Evolutionary conservation across 2,113 vertebrate genomes (phyloP).

Genomic region (Alethe diademata): DNA sequence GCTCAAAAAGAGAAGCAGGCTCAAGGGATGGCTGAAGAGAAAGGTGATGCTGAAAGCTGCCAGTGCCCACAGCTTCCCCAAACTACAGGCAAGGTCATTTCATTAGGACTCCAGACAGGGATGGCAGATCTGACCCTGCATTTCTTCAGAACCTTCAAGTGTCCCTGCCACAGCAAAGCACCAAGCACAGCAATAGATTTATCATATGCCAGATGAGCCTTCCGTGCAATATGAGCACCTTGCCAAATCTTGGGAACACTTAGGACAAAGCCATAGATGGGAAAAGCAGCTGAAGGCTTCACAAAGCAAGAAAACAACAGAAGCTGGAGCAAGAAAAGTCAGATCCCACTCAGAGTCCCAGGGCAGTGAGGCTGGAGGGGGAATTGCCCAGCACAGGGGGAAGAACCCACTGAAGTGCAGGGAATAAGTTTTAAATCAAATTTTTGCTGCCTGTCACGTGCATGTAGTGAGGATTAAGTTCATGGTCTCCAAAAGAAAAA

Average conservation of each 20-base stretch:
- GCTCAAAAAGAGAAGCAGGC: not conserved
- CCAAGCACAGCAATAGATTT: not conserved
- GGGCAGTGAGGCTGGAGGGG: not conserved
- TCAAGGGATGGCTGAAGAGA: not conserved
- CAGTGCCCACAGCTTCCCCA: not conserved
- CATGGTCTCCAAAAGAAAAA: not conserved
- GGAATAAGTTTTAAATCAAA: not conserved
- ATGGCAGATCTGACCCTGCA: not conserved
- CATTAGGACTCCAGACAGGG: not conserved
- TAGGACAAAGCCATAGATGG: constrained; percentile 59
- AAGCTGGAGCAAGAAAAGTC: not conserved
- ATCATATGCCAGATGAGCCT: not conserved
- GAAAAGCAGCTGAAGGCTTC: constrained; percentile 37
- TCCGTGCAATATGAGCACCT: constrained; percentile 25
- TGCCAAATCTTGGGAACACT: constrained; percentile 56
- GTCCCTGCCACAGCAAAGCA: not conserved
- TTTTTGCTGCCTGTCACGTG: not conserved
- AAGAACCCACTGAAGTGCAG: not conserved
- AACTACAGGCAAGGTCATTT: not conserved
- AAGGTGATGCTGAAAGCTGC: not conserved
- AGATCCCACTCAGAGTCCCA: not conserved
- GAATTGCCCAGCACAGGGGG: not conserved
- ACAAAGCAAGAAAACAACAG: constrained; percentile 27
- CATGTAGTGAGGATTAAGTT: not conserved
- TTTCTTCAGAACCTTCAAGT: not conserved